Conservation (phyloP, 2,888 invertebrate genomes). For the Drosophila rellima region DNA sequence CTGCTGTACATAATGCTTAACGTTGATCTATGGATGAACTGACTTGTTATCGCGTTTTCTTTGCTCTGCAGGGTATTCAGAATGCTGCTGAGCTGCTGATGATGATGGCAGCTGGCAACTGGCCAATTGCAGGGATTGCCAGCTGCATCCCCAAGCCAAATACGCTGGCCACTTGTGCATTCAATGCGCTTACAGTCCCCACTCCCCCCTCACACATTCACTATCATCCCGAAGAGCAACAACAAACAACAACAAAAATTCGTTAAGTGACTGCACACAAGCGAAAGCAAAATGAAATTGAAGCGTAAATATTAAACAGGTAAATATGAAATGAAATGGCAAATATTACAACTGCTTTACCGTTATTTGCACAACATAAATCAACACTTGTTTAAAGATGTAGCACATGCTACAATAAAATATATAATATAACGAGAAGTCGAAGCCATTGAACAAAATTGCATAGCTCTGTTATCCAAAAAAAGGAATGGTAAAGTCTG, state of each 20-base stretch:
- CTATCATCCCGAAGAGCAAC: neutral
- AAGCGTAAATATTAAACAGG: slow-evolving; percentile 63
- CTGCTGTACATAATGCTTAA: neutral
- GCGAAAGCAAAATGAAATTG: slow-evolving; percentile 63
- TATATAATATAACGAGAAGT: neutral
- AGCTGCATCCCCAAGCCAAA: slow-evolving; percentile 34
- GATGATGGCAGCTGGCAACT: slow-evolving; percentile 25
- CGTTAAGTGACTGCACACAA: slow-evolving; percentile 58
- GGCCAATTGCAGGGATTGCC: slow-evolving; percentile 29
- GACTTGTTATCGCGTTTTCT: neutral
- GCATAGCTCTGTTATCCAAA: neutral
- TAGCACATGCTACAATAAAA: neutral
- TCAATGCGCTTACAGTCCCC: slow-evolving; percentile 45
- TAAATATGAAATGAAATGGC: slow-evolving; percentile 56
- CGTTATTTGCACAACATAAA: slow-evolving; percentile 48
- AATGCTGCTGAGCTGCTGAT: slow-evolving; percentile 16
- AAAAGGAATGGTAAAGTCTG: slow-evolving; percentile 11
- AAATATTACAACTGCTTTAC: slow-evolving; percentile 56
- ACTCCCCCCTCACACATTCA: neutral
- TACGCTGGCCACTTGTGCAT: slow-evolving; percentile 60
- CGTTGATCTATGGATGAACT: neutral
- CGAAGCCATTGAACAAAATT: neutral
- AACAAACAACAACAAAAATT: slow-evolving; percentile 31
- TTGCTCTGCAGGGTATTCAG: slow-evolving; percentile 7
- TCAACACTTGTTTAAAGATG: slow-evolving; percentile 42